Evolutionary conservation across 2,113 vertebrate genomes (phyloP), one percentile per base, ranked within the genome.

Genomic region (Zosterops hypoxanthus): DNA sequence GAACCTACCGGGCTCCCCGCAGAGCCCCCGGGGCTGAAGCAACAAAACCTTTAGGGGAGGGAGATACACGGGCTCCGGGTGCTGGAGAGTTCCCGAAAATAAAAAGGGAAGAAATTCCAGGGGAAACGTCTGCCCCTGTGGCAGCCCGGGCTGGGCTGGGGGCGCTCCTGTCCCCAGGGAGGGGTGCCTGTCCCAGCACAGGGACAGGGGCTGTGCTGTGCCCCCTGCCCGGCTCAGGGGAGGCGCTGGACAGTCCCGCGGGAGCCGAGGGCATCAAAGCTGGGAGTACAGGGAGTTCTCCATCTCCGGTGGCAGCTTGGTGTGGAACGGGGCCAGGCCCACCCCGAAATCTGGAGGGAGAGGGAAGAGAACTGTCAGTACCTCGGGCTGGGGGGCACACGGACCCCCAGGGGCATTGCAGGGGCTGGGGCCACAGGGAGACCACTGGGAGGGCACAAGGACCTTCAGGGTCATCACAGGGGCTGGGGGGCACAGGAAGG

Each of bases 261-360:
- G 76, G 50, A 56, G 52, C 86, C 2, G 15, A 16, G 47, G 28
- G 4, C 83, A 70, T 98, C 97, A 98, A 59, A 98, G 97, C 71
- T 97, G 97, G 3, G 97, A 97, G 82, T 97, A 97, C 41, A 98
- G 95, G 24, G 97, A 93, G 59, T 61, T 93, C 88, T 98, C 97
- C 95, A 97, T 97, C 79, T 98, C 97, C 2, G 95, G 83, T 3
- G 97, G 68, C 81, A 96, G 82, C 92, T 97, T 98, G 21, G 97
- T 2, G 12, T 97, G 97, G 95, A 97, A 97, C 4, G 97, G 86
- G 53, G 90, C 0, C 9, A 97, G 87, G 22, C 93, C 92, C 36
- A 97, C 87, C 16, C 97, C 95, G 5, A 97, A 97, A 81, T 97
- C 97, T 97, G 91, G 4, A 88, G 71, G 26, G 33, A 88, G 47